Evolutionary conservation across 2,113 vertebrate genomes (phyloP), one percentile per base, ranked within the genome.

Genomic region (Ciconia boyciana): DNA sequence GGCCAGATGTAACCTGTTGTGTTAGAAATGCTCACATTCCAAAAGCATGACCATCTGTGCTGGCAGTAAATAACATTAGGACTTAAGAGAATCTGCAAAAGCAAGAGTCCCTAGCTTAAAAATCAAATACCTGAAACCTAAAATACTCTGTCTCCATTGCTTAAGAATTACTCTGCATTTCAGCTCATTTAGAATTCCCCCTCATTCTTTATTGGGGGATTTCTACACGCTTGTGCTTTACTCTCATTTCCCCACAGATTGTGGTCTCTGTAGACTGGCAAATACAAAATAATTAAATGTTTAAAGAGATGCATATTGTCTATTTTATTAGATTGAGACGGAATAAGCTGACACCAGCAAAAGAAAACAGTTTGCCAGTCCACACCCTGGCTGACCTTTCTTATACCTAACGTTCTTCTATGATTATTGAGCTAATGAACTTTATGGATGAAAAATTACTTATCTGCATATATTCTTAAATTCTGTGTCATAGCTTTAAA

Each of bases 321-420:
- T 96, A 7, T 96, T 96, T 97, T 96, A 96, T 96, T 97, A 97
- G 95, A 97, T 79, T 95, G 95, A 97, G 94, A 94, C 13, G 51
- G 95, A 97, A 97, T 95, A 97, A 95, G 92, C 96, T 98, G 97
- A 98, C 97, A 96, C 58, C 71, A 96, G 95, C 95, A 95, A 95
- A 44, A 93, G 95, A 97, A 97, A 94, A 70, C 76, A 96, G 90
- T 94, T 60, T 95, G 85, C 82, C 92, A 84, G 77, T 87, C 95
- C 95, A 94, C 94, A 94, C 64, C 94, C 66, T 91, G 81, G 86
- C 87, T 97, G 97, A 97, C 95, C 96, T 96, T 97, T 95, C 91
- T 95, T 93, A 90, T 79, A 87, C 87, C 64, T 94, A 81, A 75
- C 89, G 91, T 95, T 97, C 80, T 95, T 62, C 64, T 96, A 39